Percentiles rank a stretch among this genome's conserved stretches.
Conservation (phyloP, 2,797 vertebrate species). For the Sternarchorhynchus goeldii region DNA sequence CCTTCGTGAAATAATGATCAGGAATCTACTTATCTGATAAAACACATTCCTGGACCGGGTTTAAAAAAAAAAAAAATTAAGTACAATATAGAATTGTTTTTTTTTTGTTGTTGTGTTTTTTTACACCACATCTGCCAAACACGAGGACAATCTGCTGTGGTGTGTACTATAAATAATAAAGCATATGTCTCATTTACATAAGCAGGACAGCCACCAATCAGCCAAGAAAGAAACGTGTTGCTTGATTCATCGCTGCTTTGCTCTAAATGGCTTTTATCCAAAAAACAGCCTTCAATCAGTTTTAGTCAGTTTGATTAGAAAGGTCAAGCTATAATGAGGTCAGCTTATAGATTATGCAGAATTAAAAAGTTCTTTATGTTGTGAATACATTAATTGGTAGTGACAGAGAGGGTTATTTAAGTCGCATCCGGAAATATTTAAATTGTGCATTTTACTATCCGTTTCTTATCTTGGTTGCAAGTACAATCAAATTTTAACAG, state of each 20-base stretch:
- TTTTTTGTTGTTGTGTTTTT: not conserved
- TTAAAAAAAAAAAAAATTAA: not conserved
- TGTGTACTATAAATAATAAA: not conserved
- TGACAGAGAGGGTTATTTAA: no score
- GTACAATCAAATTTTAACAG: no score
- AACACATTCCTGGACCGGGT: not conserved
- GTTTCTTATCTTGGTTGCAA: no score
- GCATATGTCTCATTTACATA: not conserved
- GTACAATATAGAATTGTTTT: not conserved
- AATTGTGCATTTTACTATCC: no score
- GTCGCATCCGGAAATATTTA: no score
- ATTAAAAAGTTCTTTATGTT: no score
- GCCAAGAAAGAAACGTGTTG: not conserved
- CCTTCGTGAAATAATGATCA: not conserved
- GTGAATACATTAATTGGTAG: no score
- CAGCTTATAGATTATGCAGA: no score
- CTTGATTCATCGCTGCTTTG: not conserved
- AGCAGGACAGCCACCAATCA: not conserved
- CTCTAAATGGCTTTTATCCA: not conserved
- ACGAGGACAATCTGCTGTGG: not conserved
- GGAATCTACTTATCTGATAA: not conserved
- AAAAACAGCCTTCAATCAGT: not conserved
- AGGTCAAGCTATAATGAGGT: not conserved
- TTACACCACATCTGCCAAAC: not conserved
- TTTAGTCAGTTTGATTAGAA: no score